Evolutionary conservation across 1,140 invertebrate genomes (phyloP).

Genomic region (Eriocheir sinensis): DNA sequence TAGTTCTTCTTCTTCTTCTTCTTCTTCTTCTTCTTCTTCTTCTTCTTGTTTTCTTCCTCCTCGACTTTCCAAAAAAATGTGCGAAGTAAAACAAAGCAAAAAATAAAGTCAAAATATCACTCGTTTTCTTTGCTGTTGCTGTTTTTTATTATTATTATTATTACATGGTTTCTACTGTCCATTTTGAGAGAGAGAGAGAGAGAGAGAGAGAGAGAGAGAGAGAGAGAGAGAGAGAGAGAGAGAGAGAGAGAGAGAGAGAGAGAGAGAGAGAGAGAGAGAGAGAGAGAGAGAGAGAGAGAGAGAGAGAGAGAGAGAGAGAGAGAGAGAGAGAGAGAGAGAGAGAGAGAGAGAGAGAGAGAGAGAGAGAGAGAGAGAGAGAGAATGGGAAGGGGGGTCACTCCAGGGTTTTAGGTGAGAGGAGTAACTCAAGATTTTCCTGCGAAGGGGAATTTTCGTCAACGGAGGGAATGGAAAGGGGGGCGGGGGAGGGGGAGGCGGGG

Average conservation of each 20-base stretch:
- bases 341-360: no score
- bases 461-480: background rate
- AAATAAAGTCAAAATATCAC: background rate
- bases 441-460: constrained; percentile 55
- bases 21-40: background rate
- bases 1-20: background rate
- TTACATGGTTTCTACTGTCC: background rate
- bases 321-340: background rate
- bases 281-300: background rate
- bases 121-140: background rate
- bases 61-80: background rate
- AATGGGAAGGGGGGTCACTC: constrained; percentile 27
- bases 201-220: constrained; percentile 39
- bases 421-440: constrained; percentile 67
- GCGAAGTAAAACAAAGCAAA: background rate
- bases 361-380: background rate
- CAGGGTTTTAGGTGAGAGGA: constrained; percentile 68
- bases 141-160: background rate
- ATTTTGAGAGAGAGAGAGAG: background rate
- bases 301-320: no score
- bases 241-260: constrained; percentile 38
- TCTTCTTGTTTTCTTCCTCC: no score
- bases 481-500: constrained; percentile 11
- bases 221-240: constrained; percentile 28
- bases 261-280: background rate